Conservation (phyloP, 2,888 invertebrate species). For the Habrosyne pyritoides region DNA sequence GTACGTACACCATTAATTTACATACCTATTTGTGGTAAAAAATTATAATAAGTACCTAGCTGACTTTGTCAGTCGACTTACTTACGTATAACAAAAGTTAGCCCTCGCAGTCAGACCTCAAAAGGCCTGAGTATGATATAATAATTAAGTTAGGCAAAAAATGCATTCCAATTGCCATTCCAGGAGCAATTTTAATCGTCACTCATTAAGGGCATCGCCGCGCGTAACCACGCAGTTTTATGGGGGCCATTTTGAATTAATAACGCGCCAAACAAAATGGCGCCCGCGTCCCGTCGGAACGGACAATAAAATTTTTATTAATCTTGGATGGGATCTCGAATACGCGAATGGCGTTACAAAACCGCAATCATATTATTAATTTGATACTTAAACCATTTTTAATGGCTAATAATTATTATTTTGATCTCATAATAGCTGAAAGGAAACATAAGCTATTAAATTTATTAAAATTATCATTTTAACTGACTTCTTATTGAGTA, state of each 20-base stretch:
- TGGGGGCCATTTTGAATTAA: constrained; percentile 78
- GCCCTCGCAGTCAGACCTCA: neutral
- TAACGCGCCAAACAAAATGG: constrained; percentile 76
- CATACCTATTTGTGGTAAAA: no score
- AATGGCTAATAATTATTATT: constrained; percentile 13
- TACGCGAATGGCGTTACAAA: constrained; percentile 50
- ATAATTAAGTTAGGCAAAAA: constrained; percentile 50
- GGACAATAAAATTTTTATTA: constrained; percentile 71
- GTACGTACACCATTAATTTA: no score
- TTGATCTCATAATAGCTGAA: neutral
- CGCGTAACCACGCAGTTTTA: constrained; percentile 71
- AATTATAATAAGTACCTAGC: no score
- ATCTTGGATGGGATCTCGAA: constrained; percentile 59
- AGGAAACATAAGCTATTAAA: neutral
- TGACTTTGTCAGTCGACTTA: no score
- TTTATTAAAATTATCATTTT: neutral
- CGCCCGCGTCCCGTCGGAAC: constrained; percentile 34
- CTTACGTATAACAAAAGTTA: constrained; percentile 9
- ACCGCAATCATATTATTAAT: constrained; percentile 57
- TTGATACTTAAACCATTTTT: constrained; percentile 29
- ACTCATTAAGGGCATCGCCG: constrained; percentile 74
- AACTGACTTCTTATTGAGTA: neutral
- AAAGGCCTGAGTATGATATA: constrained; percentile 19
- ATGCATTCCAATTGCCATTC: constrained; percentile 64
- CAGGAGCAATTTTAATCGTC: constrained; percentile 72